Evolutionary conservation across 2,888 invertebrate genomes (phyloP).

Genomic region (Celastrina argiolus): DNA sequence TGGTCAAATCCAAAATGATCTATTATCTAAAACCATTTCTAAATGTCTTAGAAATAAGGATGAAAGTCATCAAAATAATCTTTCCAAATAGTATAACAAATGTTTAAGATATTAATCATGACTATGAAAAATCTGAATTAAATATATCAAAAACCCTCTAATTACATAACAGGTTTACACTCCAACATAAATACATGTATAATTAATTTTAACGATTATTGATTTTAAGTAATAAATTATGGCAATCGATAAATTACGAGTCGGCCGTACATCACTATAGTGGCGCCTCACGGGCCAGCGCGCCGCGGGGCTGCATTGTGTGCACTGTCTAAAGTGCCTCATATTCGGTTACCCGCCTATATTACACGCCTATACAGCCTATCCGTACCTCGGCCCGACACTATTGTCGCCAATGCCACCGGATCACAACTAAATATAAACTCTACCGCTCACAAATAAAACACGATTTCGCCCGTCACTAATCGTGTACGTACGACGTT

Average conservation of each 20-base stretch:
- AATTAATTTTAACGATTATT: constrained; percentile 27
- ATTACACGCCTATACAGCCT: constrained; percentile 61
- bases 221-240: constrained; percentile 24
- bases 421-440: constrained; percentile 31
- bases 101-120: not conserved
- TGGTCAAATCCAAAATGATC: too few relatives aligned
- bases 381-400: constrained; percentile 53
- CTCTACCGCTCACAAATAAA: constrained; percentile 31
- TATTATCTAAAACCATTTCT: not conserved
- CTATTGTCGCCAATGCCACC: constrained; percentile 44
- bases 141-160: not conserved
- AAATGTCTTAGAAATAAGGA: too few relatives aligned
- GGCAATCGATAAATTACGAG: constrained; percentile 39
- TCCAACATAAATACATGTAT: not conserved
- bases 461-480: constrained; percentile 33
- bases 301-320: constrained; percentile 70
- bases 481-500: constrained; percentile 35
- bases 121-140: not conserved
- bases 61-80: too few relatives aligned
- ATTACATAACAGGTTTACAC: constrained; percentile 1
- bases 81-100: not conserved
- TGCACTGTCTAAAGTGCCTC: constrained; percentile 67
- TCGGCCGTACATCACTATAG: constrained; percentile 43
- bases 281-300: constrained; percentile 62
- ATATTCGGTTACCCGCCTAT: constrained; percentile 72